Percentiles rank a stretch among this genome's conserved stretches.
Conservation (phyloP, 2,797 vertebrate species). For the Emydoidea blandingii region DNA sequence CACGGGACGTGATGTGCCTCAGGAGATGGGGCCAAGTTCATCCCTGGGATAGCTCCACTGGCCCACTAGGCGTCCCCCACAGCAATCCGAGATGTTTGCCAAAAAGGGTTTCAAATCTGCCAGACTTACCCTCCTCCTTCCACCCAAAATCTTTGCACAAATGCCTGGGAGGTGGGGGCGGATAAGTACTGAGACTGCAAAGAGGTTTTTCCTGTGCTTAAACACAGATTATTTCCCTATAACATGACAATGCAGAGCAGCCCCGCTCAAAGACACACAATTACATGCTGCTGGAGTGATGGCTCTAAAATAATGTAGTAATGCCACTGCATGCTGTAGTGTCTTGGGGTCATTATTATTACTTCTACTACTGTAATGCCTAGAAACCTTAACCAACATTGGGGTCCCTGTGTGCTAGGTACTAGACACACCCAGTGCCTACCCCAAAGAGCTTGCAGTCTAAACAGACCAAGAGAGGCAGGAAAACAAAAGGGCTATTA, state of each 20-base stretch:
- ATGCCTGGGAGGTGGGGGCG: neutral
- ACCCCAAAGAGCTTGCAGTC: neutral
- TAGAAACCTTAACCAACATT: neutral
- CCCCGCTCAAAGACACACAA: neutral
- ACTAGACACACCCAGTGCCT: neutral
- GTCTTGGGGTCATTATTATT: neutral
- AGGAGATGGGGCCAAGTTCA: neutral
- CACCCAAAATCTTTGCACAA: neutral
- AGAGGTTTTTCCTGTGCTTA: neutral
- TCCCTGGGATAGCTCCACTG: neutral
- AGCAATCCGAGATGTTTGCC: neutral
- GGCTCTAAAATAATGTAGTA: neutral
- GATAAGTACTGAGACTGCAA: neutral
- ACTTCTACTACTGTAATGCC: neutral
- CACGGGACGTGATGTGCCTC: slow-evolving; percentile 52
- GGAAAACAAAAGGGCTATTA: neutral
- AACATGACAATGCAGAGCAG: neutral
- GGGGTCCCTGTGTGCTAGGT: too few relatives aligned
- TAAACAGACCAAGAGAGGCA: neutral
- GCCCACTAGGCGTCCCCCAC: neutral
- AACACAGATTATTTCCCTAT: neutral
- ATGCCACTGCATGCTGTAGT: neutral
- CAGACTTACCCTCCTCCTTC: neutral
- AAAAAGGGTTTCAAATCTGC: neutral
- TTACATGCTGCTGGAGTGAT: neutral